Evolutionary conservation across 2,797 vertebrate genomes (phyloP), one percentile per base, ranked within the genome.

Genomic region (Galaxias olidus): DNA sequence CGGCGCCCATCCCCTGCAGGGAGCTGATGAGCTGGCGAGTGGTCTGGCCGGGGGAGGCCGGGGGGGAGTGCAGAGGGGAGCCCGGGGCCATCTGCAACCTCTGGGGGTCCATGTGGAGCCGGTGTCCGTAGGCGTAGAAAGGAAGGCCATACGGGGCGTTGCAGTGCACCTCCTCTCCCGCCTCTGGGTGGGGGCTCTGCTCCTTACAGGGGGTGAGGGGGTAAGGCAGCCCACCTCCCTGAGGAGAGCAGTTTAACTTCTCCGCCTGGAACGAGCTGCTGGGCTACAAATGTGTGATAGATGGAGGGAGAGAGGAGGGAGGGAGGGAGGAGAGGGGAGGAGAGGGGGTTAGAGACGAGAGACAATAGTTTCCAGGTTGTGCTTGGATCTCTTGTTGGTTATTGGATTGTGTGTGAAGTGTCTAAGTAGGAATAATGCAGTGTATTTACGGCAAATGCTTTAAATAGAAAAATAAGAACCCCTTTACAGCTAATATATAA

Each of bases 21-120:
- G 93, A 84, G 65, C 93, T 91, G 61, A 95, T 82, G 77, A 95
- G 88, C 69, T 94, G 90, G 50, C 91, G 90, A 20, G 94, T 89
- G 65, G 92, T 88, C 84, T 94, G 93, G 65, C 93, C 92, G 6
- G 90, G 66, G 52, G 92, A 89, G 53, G 88, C 90, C 73, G 86
- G 89, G 64, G 90, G 66, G 0, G 88, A 77, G 0, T 86, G 68
- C 52, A 91, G 89, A 42, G 87, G 68, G 50, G 92, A 89, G 54
- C 61, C 57, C 9, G 63, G 59, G 30, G 73, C 69, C 15, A 62
- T 20, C 2, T 71, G 73, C 30, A 75, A 52, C 77, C 91, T 94
- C 80, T 76, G 92, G 86, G n/a, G 81, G 76, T 51, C 91, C 76
- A 59, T 90, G 88, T 93, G 78, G 10, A 91, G 89, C 48, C 87